These are phyloP conservation scores for Tupaia chinensis DNA, from an alignment of 2,113 vertebrate species.

Conservation along the genomic window DNA sequence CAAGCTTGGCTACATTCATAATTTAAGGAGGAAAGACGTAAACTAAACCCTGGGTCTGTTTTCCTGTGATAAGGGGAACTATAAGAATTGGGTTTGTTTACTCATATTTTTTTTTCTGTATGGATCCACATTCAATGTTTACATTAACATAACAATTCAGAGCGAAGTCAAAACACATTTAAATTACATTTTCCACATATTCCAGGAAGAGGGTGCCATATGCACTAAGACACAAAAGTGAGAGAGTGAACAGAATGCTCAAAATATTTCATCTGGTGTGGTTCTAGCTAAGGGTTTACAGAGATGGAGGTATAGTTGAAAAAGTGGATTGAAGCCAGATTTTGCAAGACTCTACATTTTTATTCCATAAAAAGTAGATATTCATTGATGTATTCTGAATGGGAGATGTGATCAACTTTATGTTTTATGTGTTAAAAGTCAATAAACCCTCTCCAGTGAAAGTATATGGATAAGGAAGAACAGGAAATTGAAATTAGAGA, in stretches of 20 bases:
- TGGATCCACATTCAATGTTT: constrained; percentile 63
- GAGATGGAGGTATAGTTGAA: neutral
- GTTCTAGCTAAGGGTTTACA: constrained; percentile 57
- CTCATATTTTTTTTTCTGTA: constrained; percentile 31
- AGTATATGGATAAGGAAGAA: neutral
- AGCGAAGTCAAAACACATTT: constrained; percentile 66
- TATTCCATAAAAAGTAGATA: neutral
- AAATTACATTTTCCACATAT: constrained; percentile 67
- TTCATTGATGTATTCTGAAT: neutral
- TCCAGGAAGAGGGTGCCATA: constrained; percentile 30
- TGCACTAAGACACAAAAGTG: constrained; percentile 16
- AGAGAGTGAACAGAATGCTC: constrained; percentile 56
- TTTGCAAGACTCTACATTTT: neutral
- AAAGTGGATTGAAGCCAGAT: constrained; percentile 28
- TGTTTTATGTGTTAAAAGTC: neutral
- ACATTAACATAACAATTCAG: constrained; percentile 70
- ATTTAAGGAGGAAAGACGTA: constrained; percentile 65
- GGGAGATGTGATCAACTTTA: neutral
- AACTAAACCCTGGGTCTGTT: constrained; percentile 43
- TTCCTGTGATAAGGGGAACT: constrained; percentile 63
- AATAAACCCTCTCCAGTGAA: neutral
- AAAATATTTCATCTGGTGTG: constrained; percentile 16
- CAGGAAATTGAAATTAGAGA: neutral
- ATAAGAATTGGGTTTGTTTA: constrained; percentile 58
- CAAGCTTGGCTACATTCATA: constrained; percentile 69